Conservation (phyloP, 2,888 invertebrate genomes). For the Diarsia mendica region DNA sequence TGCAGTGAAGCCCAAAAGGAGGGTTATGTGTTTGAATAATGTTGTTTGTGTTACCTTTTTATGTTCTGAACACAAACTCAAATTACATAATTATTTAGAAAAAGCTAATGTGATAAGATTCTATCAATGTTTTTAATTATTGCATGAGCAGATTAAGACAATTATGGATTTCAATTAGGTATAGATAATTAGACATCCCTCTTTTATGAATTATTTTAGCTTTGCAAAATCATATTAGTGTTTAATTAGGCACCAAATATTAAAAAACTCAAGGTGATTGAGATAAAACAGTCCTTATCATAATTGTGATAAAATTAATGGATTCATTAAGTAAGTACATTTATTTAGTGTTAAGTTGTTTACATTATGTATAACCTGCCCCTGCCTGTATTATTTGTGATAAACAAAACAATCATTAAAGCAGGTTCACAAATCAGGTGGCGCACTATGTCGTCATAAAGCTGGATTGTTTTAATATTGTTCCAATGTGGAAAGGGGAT, state of each 20-base stretch:
- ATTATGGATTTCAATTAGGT: neutral
- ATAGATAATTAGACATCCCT: too few relatives aligned
- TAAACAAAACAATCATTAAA: neutral
- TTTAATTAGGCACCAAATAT: neutral
- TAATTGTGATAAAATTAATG: conserved; percentile 2
- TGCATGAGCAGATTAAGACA: too few relatives aligned
- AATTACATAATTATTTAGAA: too few relatives aligned
- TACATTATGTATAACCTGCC: neutral
- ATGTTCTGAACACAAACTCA: neutral
- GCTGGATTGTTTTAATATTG: too few relatives aligned
- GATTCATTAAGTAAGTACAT: conserved; percentile 48
- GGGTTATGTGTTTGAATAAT: neutral
- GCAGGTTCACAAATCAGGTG: neutral
- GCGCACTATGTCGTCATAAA: too few relatives aligned
- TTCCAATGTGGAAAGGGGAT: too few relatives aligned
- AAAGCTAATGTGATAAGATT: too few relatives aligned
- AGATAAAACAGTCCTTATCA: too few relatives aligned
- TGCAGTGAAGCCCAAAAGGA: too few relatives aligned
- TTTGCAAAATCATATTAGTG: neutral
- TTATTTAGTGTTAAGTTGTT: conserved; percentile 9
- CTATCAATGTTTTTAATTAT: too few relatives aligned
- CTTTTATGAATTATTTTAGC: neutral
- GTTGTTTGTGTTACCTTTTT: neutral
- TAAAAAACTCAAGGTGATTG: neutral
- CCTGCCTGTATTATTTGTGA: neutral